Base-by-base conservation (phyloP, 2,888 invertebrate genomes). In the Anorthoa munda region DNA sequence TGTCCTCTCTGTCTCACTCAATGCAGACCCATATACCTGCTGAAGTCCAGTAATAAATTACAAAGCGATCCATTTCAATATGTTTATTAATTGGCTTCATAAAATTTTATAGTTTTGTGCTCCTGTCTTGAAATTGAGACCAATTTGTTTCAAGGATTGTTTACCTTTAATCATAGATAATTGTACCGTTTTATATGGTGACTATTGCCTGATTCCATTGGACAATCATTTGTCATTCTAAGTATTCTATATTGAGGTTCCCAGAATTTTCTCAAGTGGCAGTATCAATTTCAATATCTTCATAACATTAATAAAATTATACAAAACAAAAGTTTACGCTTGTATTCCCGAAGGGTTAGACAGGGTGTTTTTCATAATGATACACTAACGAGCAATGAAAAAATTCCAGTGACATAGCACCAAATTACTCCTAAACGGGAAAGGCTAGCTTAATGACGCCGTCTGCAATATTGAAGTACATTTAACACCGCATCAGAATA, bases 51-150 rank as follows among this genome's bases (percentile, higher is more conserved):
- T 50, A 65, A 68, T 83, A 61, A 61, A 68, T 59, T 55, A 50
- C 45, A 61, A 64, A 69, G 68, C 79, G 78, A 72, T 60, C 23
- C 51, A 59, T 68, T 61, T 21, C 12, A 67, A 72, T 82, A 77
- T 26, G 3, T 66, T 51, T 51, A 59, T 21, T 46, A 51, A 81
- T 39, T 70, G 31, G 23, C 18, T 45, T 66, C 45, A 81, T 71
- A 67, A 56, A 2, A 67, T 71, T 82, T 79, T 67, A 65, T 82
- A 45, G 53, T 56, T 60, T 75, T 31, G 45, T 71, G 12, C 56
- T n/a, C 18, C 48, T 51, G 21, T 7, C 15, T 45, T 7, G 56
- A n/a, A 31, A 50, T 45, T 18, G 50, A n/a, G 50, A 53, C 15
- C 21, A 58, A 48, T 56, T 56, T 15, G 15, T 17, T 60, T 60